A percentile compares a stretch with the other conserved stretches of the same genome.
phyloP scores from a whole-genome alignment of 1,140 invertebrate genomes.

The Halictus rubicundus region DNA sequence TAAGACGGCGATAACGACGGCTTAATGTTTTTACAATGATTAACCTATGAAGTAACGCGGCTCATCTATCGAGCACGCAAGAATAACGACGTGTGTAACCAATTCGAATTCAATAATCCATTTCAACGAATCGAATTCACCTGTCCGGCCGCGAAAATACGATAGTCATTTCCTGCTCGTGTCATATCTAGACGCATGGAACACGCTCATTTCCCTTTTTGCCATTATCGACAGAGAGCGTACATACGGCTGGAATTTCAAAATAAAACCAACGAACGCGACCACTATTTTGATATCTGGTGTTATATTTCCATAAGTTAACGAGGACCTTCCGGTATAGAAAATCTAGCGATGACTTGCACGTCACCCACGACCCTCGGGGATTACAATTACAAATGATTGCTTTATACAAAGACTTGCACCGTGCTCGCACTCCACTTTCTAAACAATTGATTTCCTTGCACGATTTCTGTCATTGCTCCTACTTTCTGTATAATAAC shows the following conservation, averaged over 20 bases:
- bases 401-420: not conserved
- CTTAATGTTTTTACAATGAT: no score
- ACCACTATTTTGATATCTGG: constrained; percentile 3
- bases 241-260: not conserved
- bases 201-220: not conserved
- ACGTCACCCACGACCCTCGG: not conserved
- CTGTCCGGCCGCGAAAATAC: not conserved
- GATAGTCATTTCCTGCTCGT: not conserved
- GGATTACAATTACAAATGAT: not conserved
- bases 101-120: not conserved
- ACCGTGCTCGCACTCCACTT: not conserved
- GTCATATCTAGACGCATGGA: not conserved
- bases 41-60: no score
- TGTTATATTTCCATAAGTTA: not conserved
- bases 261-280: not conserved
- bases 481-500: not conserved
- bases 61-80: not conserved
- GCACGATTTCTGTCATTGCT: not conserved
- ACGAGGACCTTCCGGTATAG: not conserved
- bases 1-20: no score
- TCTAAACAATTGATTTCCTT: not conserved
- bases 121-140: not conserved
- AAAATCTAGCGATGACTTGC: not conserved
- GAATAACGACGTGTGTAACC: not conserved
- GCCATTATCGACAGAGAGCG: not conserved